Base-by-base conservation (phyloP, 1,140 invertebrate genomes). In the Ylistrum balloti region DNA sequence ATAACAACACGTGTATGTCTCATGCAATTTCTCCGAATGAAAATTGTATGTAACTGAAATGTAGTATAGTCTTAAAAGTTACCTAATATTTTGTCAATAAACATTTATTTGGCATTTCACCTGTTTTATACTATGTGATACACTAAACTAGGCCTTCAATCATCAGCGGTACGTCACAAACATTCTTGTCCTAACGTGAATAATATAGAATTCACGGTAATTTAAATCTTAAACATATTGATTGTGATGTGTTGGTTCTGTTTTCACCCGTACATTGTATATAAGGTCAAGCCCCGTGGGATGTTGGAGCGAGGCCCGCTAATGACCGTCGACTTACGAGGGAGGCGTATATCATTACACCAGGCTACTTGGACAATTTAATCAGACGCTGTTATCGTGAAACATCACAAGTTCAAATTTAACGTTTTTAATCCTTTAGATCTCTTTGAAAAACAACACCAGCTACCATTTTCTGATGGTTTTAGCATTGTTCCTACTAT, bases 351-450 rank as follows among this genome's bases (percentile, higher is more conserved):
- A n/a, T 28, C 56, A 28, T 74, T 74, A 74, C 13, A 74, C 13
- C 56, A 74, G 22, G 56, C 22, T 74, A 74, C 56, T 74, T 74
- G 56, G 56, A 74, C 56, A 74, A 74, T 74, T 74, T 28, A 74
- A 74, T 74, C 56, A 74, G 56, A 74, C 56, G 28, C 1, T 74
- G 56, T 74, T 74, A 74, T n/a, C 56, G 56, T 45, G 41, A 45
- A 45, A 45, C 9, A 45, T 74, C 56, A 74, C 56, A n/a, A 74
- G n/a, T 74, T 74, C n/a, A 74, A 74, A 74, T 28, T 74, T 74
- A 74, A 74, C 56, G 9, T 28, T 0, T 28, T 74, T 74, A 28
- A 74, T 74, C n/a, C 56, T n/a, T n/a, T n/a, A 74, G n/a, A 74
- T 74, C n/a, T 28, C 56, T 28, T n/a, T 28, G 56, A n/a, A 28